Evolutionary conservation across 2,113 vertebrate species (phyloP).

Genomic region (Paralichthys olivaceus): DNA sequence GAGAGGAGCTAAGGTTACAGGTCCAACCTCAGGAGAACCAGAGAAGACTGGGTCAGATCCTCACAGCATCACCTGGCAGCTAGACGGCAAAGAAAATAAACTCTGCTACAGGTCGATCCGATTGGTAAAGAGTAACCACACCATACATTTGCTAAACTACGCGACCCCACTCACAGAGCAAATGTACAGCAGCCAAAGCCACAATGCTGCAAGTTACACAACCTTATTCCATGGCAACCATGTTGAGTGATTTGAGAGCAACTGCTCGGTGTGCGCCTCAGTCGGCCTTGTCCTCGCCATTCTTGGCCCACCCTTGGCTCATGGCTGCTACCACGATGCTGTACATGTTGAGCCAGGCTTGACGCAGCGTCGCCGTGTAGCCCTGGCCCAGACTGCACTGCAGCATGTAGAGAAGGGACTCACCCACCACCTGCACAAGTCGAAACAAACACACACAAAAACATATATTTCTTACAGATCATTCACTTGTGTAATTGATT

Average conservation of each 20-base stretch:
- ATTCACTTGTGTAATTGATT: slow-evolving; percentile 23
- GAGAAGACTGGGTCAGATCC: slow-evolving; percentile 34
- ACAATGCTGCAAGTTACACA: slow-evolving; percentile 69
- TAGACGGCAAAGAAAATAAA: slow-evolving; percentile 67
- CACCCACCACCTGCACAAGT: slow-evolving; percentile 86
- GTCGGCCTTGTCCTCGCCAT: slow-evolving; percentile 82
- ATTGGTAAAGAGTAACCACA: slow-evolving; percentile 62
- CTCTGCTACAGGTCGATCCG: slow-evolving; percentile 52
- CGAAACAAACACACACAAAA: slow-evolving; percentile 42
- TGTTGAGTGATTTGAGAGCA: slow-evolving; percentile 63
- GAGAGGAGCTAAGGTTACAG: slow-evolving; percentile 38
- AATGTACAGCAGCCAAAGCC: slow-evolving; percentile 73
- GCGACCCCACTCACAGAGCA: slow-evolving; percentile 67
- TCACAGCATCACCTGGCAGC: slow-evolving; percentile 50
- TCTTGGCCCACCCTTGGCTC: slow-evolving; percentile 87
- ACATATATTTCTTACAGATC: slow-evolving; percentile 10
- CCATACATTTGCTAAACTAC: slow-evolving; percentile 58
- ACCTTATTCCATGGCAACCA: slow-evolving; percentile 75
- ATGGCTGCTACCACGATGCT: slow-evolving; percentile 89
- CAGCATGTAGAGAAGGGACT: slow-evolving; percentile 94
- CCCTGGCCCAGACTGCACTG: slow-evolving; percentile 89
- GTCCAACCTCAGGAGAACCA: slow-evolving; percentile 23
- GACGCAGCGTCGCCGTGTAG: slow-evolving; percentile 86
- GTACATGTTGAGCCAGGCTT: slow-evolving; percentile 94
- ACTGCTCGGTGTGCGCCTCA: slow-evolving; percentile 66